These are phyloP conservation scores for Choristoneura rosaceana DNA, from an alignment of 2,888 invertebrate species.

Conservation along the genomic window DNA sequence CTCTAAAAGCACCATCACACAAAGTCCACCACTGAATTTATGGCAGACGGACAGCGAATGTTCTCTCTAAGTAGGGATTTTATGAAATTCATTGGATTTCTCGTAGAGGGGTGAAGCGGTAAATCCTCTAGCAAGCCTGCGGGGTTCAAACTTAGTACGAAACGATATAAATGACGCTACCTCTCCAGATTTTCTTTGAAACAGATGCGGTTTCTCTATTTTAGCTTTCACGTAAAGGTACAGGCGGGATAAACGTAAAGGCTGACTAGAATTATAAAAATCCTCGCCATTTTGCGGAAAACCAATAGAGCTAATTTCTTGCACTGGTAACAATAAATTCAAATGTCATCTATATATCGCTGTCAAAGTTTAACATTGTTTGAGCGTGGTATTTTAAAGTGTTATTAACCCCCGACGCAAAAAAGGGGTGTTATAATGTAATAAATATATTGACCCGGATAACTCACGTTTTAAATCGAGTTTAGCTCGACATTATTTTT, in stretches of 20 bases:
- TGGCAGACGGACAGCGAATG: constrained; percentile 33
- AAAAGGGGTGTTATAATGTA: too few relatives aligned
- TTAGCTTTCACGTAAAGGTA: constrained; percentile 16
- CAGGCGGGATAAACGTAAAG: not conserved
- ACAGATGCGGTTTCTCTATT: constrained; percentile 33
- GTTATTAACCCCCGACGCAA: too few relatives aligned
- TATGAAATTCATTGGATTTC: constrained; percentile 41
- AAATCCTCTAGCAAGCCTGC: constrained; percentile 35
- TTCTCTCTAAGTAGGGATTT: constrained; percentile 39
- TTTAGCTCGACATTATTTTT: too few relatives aligned
- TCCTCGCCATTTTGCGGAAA: too few relatives aligned
- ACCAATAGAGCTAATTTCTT: too few relatives aligned
- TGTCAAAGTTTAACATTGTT: too few relatives aligned
- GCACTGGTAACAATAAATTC: too few relatives aligned
- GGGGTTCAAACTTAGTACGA: constrained; percentile 31
- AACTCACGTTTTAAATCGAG: too few relatives aligned
- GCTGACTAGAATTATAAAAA: too few relatives aligned
- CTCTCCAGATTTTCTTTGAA: constrained; percentile 30
- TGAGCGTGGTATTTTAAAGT: too few relatives aligned
- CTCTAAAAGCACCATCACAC: not conserved
- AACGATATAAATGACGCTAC: constrained; percentile 34
- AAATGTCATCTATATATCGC: too few relatives aligned
- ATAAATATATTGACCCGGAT: too few relatives aligned
- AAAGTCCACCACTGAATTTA: constrained; percentile 31
- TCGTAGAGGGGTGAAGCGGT: constrained; percentile 33